Conservation (phyloP, 2,888 invertebrate species). For the Auanema freiburgensis region DNA sequence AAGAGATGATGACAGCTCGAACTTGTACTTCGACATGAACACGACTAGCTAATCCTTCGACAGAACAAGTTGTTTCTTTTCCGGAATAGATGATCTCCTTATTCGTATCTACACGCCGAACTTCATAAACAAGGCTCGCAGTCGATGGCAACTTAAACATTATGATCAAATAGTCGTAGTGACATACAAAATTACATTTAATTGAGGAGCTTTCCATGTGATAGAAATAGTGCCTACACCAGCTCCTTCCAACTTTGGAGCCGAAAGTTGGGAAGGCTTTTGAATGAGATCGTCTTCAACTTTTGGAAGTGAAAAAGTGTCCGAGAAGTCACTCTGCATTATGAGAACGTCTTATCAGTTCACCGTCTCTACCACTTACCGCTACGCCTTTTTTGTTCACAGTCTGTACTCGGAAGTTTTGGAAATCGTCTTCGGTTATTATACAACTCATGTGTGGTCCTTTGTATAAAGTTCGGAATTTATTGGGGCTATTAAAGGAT, state of each 20-base stretch:
- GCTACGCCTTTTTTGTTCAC: conserved; percentile 22
- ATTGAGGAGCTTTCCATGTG: conserved; percentile 12
- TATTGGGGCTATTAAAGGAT: conserved; percentile 11
- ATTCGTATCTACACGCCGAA: conserved; percentile 21
- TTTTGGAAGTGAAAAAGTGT: conserved; percentile 8
- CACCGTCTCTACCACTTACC: background rate
- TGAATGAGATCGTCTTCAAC: conserved; percentile 18
- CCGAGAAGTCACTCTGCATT: conserved; percentile 26
- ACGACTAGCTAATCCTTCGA: conserved; percentile 19
- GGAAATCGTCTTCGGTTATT: conserved; percentile 37
- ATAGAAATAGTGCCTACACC: conserved; percentile 6
- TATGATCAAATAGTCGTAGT: background rate
- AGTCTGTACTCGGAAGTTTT: conserved; percentile 39
- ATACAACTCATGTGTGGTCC: conserved; percentile 27
- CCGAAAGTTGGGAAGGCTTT: conserved; percentile 11
- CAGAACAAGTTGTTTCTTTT: conserved; percentile 11
- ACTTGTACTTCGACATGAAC: conserved; percentile 26
- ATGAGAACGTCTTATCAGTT: background rate
- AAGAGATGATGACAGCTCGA: conserved; percentile 15
- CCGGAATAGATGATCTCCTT: conserved; percentile 28
- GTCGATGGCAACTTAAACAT: conserved; percentile 11
- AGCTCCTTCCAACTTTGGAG: conserved; percentile 8
- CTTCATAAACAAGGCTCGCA: conserved; percentile 22
- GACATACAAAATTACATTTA: background rate
- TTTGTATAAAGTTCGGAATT: conserved; percentile 29